Evolutionary conservation across 1,140 invertebrate species (phyloP).

Genomic region (Venturia canescens): DNA sequence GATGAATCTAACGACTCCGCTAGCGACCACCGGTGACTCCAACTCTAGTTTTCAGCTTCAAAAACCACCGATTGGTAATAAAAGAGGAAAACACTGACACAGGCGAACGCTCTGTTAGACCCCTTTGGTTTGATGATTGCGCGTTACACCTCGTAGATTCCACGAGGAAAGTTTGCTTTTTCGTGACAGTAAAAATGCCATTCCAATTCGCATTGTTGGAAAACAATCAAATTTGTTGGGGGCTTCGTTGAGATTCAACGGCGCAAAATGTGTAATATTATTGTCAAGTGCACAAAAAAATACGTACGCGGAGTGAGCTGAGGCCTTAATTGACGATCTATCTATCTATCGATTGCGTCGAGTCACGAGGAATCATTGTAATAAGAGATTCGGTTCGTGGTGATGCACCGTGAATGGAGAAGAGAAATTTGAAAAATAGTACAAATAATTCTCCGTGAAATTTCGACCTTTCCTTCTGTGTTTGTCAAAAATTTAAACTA

Average conservation of each 20-base stretch:
- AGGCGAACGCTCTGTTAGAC: conserved; percentile 35
- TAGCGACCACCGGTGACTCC: conserved; percentile 64
- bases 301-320: neutral
- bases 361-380: neutral
- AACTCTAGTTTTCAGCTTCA: conserved; percentile 82
- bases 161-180: neutral
- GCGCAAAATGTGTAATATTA: neutral
- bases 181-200: neutral
- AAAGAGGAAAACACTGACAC: conserved; percentile 82
- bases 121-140: neutral
- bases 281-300: neutral
- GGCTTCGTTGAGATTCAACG: neutral
- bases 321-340: conserved; percentile 34
- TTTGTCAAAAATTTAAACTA: neutral
- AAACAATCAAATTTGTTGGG: neutral
- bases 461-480: neutral
- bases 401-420: neutral
- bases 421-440: neutral
- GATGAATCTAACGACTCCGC: conserved; percentile 71
- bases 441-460: neutral
- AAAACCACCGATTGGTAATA: conserved; percentile 84
- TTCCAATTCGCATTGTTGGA: no score
- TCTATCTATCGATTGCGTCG: neutral
- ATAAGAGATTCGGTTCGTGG: no score
- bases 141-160: neutral